These are phyloP conservation scores for Lasioglossum albipes DNA, from an alignment of 1,140 invertebrate genomes.

Conservation along the genomic window DNA sequence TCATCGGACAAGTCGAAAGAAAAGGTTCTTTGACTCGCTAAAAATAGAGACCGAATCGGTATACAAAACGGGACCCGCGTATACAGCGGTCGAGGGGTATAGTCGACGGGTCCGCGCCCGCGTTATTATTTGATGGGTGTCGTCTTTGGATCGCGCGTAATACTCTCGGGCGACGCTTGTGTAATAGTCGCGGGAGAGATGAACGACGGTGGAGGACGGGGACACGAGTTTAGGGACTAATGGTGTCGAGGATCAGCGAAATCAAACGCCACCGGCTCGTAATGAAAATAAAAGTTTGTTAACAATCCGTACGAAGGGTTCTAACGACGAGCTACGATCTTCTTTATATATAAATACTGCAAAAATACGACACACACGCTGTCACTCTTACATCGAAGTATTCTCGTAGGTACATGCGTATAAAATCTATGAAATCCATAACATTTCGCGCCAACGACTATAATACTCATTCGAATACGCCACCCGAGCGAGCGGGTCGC, in stretches of 20 bases:
- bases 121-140: not conserved
- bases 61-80: not conserved
- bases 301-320: constrained; percentile 64
- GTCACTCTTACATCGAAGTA: constrained; percentile 48
- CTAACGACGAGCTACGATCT: constrained; percentile 57
- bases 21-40: constrained; percentile 68
- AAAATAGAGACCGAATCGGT: constrained; percentile 67
- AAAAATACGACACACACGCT: constrained; percentile 37
- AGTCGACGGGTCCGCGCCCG: not conserved
- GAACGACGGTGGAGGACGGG: no score
- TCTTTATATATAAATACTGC: constrained; percentile 64
- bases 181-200: no score
- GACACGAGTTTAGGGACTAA: not conserved
- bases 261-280: constrained; percentile 42
- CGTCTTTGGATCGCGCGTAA: not conserved
- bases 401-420: constrained; percentile 53
- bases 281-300: constrained; percentile 73
- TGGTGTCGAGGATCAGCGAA: not conserved
- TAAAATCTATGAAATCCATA: constrained; percentile 66
- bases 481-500: constrained; percentile 23
- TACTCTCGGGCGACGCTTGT: not conserved
- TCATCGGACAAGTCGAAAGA: constrained; percentile 57
- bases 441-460: constrained; percentile 49
- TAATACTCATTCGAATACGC: constrained; percentile 49
- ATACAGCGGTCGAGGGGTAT: not conserved